Percentiles rank a stretch among this genome's conserved stretches.
Evolutionary conservation across 2,113 vertebrate genomes (phyloP).

Genomic region (Corydoras maculifer): DNA sequence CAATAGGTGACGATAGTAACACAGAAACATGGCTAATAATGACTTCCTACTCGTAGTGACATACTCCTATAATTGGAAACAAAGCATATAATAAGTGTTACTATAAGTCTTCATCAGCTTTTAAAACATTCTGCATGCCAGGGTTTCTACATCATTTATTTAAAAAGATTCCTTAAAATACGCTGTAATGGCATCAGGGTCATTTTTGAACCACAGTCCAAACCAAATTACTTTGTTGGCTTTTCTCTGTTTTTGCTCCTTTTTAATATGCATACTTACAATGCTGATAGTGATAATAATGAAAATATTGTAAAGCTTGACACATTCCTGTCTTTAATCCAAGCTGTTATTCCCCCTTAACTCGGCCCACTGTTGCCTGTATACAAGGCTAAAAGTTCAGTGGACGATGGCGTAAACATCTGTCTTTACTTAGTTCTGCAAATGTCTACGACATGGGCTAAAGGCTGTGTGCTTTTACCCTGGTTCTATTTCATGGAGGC

Average conservation of each 20-base stretch:
- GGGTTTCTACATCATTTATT: no score
- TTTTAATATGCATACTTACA: not conserved
- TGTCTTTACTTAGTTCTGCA: slow-evolving; percentile 3
- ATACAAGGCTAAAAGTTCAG: slow-evolving; percentile 2
- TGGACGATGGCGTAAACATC: slow-evolving; percentile 15
- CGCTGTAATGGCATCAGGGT: no score
- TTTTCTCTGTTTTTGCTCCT: not conserved
- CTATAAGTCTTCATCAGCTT: no score
- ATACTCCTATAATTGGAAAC: no score
- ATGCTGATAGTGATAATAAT: not conserved
- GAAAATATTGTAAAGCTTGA: not conserved
- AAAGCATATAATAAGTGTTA: no score
- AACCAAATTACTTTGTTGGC: no score
- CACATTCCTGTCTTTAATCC: not conserved
- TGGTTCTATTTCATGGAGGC: not conserved
- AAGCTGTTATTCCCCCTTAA: not conserved
- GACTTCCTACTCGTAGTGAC: no score
- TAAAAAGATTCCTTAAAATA: no score
- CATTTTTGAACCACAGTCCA: no score
- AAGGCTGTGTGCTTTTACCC: not conserved
- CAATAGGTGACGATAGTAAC: no score
- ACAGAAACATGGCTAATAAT: no score
- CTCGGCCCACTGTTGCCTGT: not conserved
- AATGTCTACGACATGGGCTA: not conserved
- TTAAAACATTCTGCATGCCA: no score